These are phyloP conservation scores for Trichogramma pretiosum DNA, from an alignment of 1,140 invertebrate species.

Conservation along the genomic window DNA sequence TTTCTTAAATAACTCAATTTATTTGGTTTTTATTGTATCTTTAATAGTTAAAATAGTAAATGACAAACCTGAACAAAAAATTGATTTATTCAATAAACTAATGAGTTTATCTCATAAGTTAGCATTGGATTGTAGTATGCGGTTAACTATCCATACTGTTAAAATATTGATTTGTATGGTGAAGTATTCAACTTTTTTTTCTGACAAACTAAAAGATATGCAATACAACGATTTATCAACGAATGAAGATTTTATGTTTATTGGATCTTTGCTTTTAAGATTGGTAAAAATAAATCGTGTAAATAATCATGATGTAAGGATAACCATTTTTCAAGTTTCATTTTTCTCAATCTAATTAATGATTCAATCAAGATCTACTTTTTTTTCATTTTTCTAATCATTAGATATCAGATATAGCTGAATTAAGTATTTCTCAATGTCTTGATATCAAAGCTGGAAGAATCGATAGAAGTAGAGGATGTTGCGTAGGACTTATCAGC, in stretches of 20 bases:
- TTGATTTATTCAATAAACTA: background rate
- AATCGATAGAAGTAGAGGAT: too few species aligned
- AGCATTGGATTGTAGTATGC: background rate
- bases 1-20: too few species aligned
- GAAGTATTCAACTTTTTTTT: constrained; percentile 5
- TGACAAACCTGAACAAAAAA: too few species aligned
- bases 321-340: background rate
- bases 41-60: too few species aligned
- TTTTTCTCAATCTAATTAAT: background rate
- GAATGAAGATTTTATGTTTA: constrained; percentile 10
- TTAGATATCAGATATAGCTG: too few species aligned
- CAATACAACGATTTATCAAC: background rate
- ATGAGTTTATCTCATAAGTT: background rate
- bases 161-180: constrained; percentile 8
- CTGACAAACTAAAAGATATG: background rate
- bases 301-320: constrained; percentile 4
- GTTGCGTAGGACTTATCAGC: too few species aligned
- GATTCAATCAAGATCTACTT: too few species aligned
- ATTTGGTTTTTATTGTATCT: too few species aligned
- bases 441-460: too few species aligned
- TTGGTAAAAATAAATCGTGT: constrained; percentile 1
- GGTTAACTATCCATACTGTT: background rate
- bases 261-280: background rate
- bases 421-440: too few species aligned
- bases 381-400: too few species aligned